Percentiles rank a stretch among this genome's conserved stretches.
Evolutionary conservation across 2,888 invertebrate genomes (phyloP).

Genomic region (Beris chalybata): DNA sequence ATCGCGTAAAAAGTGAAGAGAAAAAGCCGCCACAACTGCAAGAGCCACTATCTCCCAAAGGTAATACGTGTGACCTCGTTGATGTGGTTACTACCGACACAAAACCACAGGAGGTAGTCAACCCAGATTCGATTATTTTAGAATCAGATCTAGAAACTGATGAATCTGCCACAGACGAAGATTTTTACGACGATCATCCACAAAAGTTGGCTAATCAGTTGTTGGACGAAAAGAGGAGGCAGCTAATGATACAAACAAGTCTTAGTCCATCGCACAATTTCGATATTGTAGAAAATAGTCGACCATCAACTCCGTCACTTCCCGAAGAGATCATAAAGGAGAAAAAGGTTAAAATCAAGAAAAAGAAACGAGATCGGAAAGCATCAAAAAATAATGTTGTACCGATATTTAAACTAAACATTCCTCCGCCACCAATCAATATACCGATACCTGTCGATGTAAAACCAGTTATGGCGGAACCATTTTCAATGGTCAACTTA

Average conservation of each 20-base stretch:
- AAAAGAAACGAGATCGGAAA: constrained; percentile 68
- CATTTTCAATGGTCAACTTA: background rate
- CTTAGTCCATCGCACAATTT: constrained; percentile 65
- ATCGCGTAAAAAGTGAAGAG: constrained; percentile 47
- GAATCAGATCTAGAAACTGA: constrained; percentile 86
- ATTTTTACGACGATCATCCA: constrained; percentile 84
- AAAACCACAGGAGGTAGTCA: constrained; percentile 53
- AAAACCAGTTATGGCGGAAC: constrained; percentile 47
- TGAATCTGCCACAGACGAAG: constrained; percentile 84
- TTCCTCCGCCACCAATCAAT: constrained; percentile 58
- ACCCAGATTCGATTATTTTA: constrained; percentile 65
- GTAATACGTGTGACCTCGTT: constrained; percentile 56
- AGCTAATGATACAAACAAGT: constrained; percentile 65
- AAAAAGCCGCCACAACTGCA: background rate
- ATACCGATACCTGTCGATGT: no score
- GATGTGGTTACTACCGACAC: constrained; percentile 59
- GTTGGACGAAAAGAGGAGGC: constrained; percentile 74
- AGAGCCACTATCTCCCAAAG: constrained; percentile 26
- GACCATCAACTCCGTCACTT: constrained; percentile 66
- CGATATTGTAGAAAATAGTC: constrained; percentile 64
- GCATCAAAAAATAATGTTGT: constrained; percentile 49
- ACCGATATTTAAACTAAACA: constrained; percentile 62
- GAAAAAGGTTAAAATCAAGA: constrained; percentile 64
- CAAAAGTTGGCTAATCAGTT: constrained; percentile 73
- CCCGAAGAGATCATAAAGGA: constrained; percentile 55